Percentiles rank a stretch among this genome's conserved stretches.
These are phyloP conservation scores for Melikaiella ostensackeni DNA, from an alignment of 2,888 invertebrate species.

Conservation along the genomic window DNA sequence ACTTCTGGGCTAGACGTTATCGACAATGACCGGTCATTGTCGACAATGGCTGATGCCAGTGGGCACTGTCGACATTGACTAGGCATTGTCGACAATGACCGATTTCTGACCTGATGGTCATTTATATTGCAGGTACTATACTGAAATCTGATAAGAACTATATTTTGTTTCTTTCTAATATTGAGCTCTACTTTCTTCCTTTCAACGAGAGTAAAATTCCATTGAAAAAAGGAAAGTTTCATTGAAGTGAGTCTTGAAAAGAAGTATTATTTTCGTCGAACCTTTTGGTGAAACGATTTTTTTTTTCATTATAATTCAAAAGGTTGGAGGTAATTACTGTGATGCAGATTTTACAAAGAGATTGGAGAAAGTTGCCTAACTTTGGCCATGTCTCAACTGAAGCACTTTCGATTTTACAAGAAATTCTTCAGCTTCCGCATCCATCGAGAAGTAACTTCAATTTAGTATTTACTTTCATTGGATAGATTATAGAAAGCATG, in stretches of 20 bases:
- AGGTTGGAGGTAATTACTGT: neutral
- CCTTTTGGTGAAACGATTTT: neutral
- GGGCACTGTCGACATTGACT: too few species aligned
- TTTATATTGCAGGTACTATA: too few species aligned
- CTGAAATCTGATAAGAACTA: too few species aligned
- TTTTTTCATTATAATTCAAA: neutral
- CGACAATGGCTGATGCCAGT: too few species aligned
- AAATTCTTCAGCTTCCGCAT: neutral
- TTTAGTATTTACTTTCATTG: conserved; percentile 2
- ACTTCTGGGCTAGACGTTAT: too few species aligned
- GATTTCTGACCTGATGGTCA: too few species aligned
- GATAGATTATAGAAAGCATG: conserved; percentile 22
- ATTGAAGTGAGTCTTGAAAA: neutral
- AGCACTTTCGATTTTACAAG: conserved; percentile 26
- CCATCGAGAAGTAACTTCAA: conserved; percentile 1
- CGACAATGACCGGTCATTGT: too few species aligned
- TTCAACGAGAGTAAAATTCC: neutral
- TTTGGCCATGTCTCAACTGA: conserved; percentile 8
- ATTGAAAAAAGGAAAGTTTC: neutral
- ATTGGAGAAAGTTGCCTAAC: conserved; percentile 32
- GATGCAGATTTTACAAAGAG: neutral
- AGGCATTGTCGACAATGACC: too few species aligned
- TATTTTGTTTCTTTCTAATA: neutral
- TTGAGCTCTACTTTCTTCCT: neutral
- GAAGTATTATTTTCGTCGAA: neutral